Evolutionary conservation across 53 echinoderm and acorn worm species (phyloP).

Genomic region (Crossaster papposus): DNA sequence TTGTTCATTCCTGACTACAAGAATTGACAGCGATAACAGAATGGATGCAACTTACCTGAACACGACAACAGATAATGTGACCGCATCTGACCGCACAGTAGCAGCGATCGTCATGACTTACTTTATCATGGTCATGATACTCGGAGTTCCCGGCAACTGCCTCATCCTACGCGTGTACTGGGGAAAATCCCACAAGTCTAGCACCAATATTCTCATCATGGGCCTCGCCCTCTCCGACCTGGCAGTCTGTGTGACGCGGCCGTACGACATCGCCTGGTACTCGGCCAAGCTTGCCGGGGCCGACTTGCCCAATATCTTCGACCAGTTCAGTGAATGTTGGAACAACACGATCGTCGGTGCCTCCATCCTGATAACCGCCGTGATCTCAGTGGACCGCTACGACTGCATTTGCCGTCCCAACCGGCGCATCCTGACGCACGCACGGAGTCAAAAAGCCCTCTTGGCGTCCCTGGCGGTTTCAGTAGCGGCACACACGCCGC

Average conservation of each 20-base stretch:
- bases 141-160: conserved; percentile 40
- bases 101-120: background rate
- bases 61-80: background rate
- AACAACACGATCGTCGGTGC: background rate
- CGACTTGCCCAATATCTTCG: background rate
- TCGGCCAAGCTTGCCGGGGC: background rate
- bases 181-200: conserved; percentile 1
- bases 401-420: conserved; percentile 26
- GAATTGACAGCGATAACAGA: too few relatives aligned
- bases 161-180: conserved; percentile 49
- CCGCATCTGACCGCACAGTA: background rate
- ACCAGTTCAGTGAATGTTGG: background rate
- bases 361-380: conserved; percentile 6
- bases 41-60: too few relatives aligned
- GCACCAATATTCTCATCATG: conserved; percentile 47
- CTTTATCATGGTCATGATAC: background rate
- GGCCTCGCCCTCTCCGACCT: conserved; percentile 16
- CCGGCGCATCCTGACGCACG: background rate
- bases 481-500: background rate
- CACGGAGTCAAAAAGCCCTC: background rate
- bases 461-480: background rate
- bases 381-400: conserved; percentile 19
- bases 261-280: background rate
- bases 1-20: too few relatives aligned
- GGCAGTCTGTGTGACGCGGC: background rate